Percentiles rank a stretch among this genome's conserved stretches.
phyloP scores from a whole-genome alignment of 2,113 vertebrate species.

The Leucosticte australis region DNA sequence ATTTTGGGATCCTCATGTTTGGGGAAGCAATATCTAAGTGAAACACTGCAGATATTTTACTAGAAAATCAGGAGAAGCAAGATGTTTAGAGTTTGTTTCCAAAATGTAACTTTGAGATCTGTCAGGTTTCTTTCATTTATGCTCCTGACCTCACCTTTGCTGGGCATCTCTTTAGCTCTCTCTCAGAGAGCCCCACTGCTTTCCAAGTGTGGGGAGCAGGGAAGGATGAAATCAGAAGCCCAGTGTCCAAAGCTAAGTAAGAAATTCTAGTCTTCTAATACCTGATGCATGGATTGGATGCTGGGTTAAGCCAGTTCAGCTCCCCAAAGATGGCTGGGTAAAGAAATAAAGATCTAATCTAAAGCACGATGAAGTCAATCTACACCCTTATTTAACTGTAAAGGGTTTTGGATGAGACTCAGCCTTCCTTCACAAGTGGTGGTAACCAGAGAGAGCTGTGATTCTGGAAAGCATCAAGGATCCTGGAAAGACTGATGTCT shows the following conservation, averaged over 20 bases:
- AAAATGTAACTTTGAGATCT: neutral
- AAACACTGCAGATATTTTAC: constrained; percentile 7
- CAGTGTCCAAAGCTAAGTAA: neutral
- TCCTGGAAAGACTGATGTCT: neutral
- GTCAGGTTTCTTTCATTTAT: neutral
- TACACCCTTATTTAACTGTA: neutral
- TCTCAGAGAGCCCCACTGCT: neutral
- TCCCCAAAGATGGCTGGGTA: neutral
- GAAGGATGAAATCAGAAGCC: neutral
- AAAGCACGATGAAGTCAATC: neutral
- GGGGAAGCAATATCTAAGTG: neutral
- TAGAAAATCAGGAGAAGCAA: neutral
- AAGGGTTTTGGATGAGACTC: neutral
- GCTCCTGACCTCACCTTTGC: neutral
- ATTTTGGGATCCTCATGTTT: neutral
- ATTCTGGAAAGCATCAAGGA: neutral
- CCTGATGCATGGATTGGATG: neutral
- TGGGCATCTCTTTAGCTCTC: neutral
- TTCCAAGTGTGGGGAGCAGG: neutral
- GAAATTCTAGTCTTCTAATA: neutral
- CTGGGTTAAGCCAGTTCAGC: neutral
- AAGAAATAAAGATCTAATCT: neutral
- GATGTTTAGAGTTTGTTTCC: neutral
- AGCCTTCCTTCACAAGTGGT: neutral
- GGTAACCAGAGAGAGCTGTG: neutral